Evolutionary conservation across 2,888 invertebrate species (phyloP).

Genomic region (Hirtodrosophila histrioides): DNA sequence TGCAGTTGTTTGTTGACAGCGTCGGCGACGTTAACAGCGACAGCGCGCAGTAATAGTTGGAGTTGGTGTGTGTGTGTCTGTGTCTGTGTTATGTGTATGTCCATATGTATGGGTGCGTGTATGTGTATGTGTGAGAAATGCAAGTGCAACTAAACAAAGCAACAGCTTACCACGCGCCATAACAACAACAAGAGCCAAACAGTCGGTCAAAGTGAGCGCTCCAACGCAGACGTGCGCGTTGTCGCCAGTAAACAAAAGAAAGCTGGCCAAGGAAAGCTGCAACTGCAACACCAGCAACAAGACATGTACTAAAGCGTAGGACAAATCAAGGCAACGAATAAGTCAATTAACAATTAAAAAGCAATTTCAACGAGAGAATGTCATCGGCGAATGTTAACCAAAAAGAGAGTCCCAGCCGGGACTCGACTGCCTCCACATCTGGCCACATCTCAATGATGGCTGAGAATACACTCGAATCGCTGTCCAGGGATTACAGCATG

Average conservation of each 20-base stretch:
- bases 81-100: not conserved
- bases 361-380: slow-evolving; percentile 39
- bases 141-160: slow-evolving; percentile 62
- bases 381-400: slow-evolving; percentile 70
- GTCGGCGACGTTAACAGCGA: slow-evolving; percentile 12
- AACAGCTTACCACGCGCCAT: slow-evolving; percentile 61
- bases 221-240: slow-evolving; percentile 56
- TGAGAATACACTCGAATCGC: slow-evolving; percentile 83
- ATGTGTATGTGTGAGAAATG: slow-evolving; percentile 40
- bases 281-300: slow-evolving; percentile 17
- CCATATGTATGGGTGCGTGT: not conserved
- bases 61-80: slow-evolving; percentile 30
- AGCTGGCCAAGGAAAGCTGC: slow-evolving; percentile 18
- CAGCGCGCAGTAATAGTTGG: slow-evolving; percentile 40
- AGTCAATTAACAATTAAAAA: slow-evolving; percentile 2
- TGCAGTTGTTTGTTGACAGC: slow-evolving; percentile 52
- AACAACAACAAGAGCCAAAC: slow-evolving; percentile 55
- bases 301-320: slow-evolving; percentile 28
- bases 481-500: slow-evolving; percentile 89
- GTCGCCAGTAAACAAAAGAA: slow-evolving; percentile 33
- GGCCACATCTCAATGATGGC: slow-evolving; percentile 82
- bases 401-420: slow-evolving; percentile 84
- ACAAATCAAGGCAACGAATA: slow-evolving; percentile 14
- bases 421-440: slow-evolving; percentile 83
- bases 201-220: slow-evolving; percentile 62